phyloP scores from a whole-genome alignment of 1,140 invertebrate genomes.

The Monochamus saltuarius region DNA sequence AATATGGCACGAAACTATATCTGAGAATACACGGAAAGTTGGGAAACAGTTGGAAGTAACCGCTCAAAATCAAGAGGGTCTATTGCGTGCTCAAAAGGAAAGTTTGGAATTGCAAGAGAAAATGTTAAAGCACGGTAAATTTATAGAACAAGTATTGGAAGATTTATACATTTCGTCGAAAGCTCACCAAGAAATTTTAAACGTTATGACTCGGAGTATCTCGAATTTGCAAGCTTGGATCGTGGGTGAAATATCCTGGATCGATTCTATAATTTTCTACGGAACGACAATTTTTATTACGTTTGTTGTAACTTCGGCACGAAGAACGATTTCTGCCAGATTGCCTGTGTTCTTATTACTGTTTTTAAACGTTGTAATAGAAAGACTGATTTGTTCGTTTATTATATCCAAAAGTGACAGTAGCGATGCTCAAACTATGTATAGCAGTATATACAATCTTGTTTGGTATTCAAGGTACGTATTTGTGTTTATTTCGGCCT shows the following conservation, averaged over 20 bases:
- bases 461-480: constrained; percentile 41
- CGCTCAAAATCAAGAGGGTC: constrained; percentile 43
- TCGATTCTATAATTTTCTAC: constrained; percentile 49
- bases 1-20: constrained; percentile 65
- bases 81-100: constrained; percentile 59
- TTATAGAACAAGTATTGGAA: constrained; percentile 50
- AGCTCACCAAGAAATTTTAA: constrained; percentile 43
- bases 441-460: constrained; percentile 34
- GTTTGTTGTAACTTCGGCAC: constrained; percentile 40
- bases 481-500: constrained; percentile 31
- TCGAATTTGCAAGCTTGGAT: constrained; percentile 46
- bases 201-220: constrained; percentile 36
- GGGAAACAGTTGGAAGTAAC: constrained; percentile 45
- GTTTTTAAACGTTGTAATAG: constrained; percentile 35
- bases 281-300: constrained; percentile 32
- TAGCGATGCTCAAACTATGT: constrained; percentile 24
- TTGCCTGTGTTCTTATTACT: constrained; percentile 41
- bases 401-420: constrained; percentile 15
- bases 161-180: constrained; percentile 39
- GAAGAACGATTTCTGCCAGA: constrained; percentile 37
- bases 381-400: constrained; percentile 41
- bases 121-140: constrained; percentile 55
- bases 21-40: constrained; percentile 50
- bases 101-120: constrained; percentile 59
- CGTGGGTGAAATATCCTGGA: constrained; percentile 50